Evolutionary conservation across 2,888 invertebrate species (phyloP), one percentile per base, ranked within the genome.

Genomic region (Gymnosoma rotundatum): DNA sequence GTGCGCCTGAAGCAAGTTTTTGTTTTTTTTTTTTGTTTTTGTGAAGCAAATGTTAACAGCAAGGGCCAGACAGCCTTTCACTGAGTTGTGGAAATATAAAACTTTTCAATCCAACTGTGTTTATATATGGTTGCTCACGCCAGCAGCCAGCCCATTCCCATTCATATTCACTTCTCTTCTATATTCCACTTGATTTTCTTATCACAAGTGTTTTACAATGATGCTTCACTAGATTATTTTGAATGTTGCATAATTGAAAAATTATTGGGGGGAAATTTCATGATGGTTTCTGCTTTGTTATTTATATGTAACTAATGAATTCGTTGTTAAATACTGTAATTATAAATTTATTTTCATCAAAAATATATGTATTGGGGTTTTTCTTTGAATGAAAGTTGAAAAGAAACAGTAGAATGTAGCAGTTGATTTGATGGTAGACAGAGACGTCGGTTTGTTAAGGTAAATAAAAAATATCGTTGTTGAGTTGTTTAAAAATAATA

Each of bases 1-100:
- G 92, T 91, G 90, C 89, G 91, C 91, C 92, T 89, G 90, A 88
- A 91, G 92, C 92, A 89, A 89, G 88, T 89, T 88, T 88, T 12
- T n/a, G 78, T 87, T 32, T 8, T 32, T 32, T 32, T 32, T 32
- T 32, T 32, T 32, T 32, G 2, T 32, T 32, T 32, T 32, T 32
- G 25, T 5, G 32, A 5, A 32, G 87, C 32, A 14, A 67, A 50
- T 52, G 25, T 10, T 67, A 90, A 89, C 91, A 91, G 89, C 90
- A 88, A 91, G 91, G 90, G 89, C 61, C 54, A 36, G 54, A 10
- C 69, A 21, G 63, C 54, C 12, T 67, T 52, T 25, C 14, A 52
- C 60, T 66, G 60, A 66, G 60, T n/a, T n/a, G n/a, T 60, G 18
- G 42, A 60, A 73, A 88, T 89, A 87, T 88, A 87, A 88, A 86